Conservation (phyloP, 1,140 invertebrate genomes). For the Bradysia coprophila region DNA sequence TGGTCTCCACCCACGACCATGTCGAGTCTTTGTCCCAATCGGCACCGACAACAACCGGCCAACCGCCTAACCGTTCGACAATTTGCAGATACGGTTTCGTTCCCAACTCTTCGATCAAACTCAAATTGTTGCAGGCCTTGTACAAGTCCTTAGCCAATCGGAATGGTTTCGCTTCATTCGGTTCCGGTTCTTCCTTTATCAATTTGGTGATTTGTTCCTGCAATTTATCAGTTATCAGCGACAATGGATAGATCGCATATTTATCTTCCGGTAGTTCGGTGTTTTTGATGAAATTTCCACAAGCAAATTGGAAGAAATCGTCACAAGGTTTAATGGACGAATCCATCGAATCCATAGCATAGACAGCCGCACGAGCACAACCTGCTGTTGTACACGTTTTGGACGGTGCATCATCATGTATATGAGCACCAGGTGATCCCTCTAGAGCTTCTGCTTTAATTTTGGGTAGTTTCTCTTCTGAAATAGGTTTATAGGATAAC, state of each 20-base stretch:
- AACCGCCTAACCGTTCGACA: conserved; percentile 63
- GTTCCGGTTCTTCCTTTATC: conserved; percentile 43
- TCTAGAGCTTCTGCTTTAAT: conserved; percentile 19
- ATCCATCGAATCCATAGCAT: conserved; percentile 53
- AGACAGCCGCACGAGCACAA: conserved; percentile 52
- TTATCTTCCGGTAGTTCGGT: conserved; percentile 63
- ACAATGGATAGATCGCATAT: conserved; percentile 60
- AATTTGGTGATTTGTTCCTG: conserved; percentile 57
- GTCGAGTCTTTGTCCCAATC: conserved; percentile 44
- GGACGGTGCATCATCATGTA: conserved; percentile 4
- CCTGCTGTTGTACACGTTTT: conserved; percentile 37
- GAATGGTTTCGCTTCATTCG: conserved; percentile 51
- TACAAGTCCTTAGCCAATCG: conserved; percentile 58
- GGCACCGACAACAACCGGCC: conserved; percentile 69
- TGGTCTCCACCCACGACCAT: conserved; percentile 65
- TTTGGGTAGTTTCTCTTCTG: not conserved
- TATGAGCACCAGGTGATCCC: conserved; percentile 3
- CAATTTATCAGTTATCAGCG: conserved; percentile 56
- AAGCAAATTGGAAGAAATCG: conserved; percentile 74
- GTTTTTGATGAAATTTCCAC: conserved; percentile 51
- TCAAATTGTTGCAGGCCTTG: conserved; percentile 72
- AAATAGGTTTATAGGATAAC: not conserved
- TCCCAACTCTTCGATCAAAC: conserved; percentile 57
- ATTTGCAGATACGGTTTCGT: conserved; percentile 47
- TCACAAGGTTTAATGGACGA: conserved; percentile 62